These are phyloP conservation scores for Cephalopachus bancanus DNA, from an alignment of 2,797 vertebrate genomes.

Conservation along the genomic window DNA sequence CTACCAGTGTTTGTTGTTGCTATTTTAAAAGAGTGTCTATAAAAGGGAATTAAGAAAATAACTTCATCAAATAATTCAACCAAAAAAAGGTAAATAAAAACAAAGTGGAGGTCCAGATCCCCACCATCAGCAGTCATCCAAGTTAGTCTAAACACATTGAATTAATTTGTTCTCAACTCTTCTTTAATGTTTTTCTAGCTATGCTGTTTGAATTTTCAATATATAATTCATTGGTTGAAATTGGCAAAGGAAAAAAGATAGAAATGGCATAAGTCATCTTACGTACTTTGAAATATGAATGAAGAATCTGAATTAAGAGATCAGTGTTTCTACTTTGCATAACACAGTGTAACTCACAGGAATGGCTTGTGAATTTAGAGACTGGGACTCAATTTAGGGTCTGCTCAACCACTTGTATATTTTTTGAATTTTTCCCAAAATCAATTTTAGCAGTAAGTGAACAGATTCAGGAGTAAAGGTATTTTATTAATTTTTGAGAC, in stretches of 20 bases:
- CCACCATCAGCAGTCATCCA: background rate
- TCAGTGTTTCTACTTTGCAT: background rate
- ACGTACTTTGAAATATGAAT: conserved; percentile 78
- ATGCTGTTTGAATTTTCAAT: conserved; percentile 63
- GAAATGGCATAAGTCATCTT: conserved; percentile 70
- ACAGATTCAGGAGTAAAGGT: background rate
- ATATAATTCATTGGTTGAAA: conserved; percentile 54
- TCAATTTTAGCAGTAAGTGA: background rate
- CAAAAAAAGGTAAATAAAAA: conserved; percentile 18
- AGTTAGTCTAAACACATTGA: conserved; percentile 36
- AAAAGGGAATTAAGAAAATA: background rate
- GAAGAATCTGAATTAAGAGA: background rate
- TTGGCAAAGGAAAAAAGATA: background rate
- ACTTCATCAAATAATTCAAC: conserved; percentile 18
- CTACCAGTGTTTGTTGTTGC: background rate
- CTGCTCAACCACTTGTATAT: background rate
- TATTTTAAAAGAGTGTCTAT: background rate
- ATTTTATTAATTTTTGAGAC: background rate
- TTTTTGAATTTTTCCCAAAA: background rate
- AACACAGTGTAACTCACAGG: background rate
- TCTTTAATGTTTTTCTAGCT: conserved; percentile 71
- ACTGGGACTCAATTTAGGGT: background rate
- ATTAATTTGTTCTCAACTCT: conserved; percentile 34
- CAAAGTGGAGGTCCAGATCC: background rate
- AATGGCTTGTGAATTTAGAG: background rate